A percentile compares a stretch with the other conserved stretches of the same genome.
These are phyloP conservation scores for Andrena hattorfiana DNA, from an alignment of 2,888 invertebrate species.

Conservation along the genomic window DNA sequence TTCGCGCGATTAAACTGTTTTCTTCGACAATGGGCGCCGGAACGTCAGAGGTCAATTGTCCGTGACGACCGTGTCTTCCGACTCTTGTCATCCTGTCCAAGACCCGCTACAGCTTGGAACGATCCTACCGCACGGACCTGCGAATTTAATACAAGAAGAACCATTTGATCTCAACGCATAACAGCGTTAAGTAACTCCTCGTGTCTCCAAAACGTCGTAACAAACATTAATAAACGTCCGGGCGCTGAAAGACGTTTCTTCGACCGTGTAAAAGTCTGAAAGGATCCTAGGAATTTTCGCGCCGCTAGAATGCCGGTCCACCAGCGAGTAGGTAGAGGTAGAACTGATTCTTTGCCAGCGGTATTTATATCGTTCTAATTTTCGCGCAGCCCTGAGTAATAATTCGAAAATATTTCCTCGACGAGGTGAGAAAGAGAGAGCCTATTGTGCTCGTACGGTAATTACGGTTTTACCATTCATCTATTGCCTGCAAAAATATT, in stretches of 20 bases:
- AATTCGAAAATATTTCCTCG: conserved; percentile 21
- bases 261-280: neutral
- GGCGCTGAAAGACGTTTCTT: no score
- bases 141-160: no score
- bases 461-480: neutral
- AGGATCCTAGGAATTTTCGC: conserved; percentile 9
- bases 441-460: no score
- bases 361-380: conserved; percentile 70
- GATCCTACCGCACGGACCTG: neutral
- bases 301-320: conserved; percentile 9
- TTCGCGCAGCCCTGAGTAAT: conserved; percentile 28
- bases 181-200: no score
- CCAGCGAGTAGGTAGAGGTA: conserved; percentile 27
- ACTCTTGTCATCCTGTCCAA: neutral
- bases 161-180: no score
- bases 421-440: neutral
- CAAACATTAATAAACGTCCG: neutral
- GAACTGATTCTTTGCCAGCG: conserved; percentile 62
- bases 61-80: neutral
- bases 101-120: neutral
- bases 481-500: neutral
- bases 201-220: no score
- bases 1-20: conserved; percentile 41
- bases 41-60: conserved; percentile 36
- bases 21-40: conserved; percentile 17